A percentile compares a stretch with the other conserved stretches of the same genome.
These are phyloP conservation scores for Melopsittacus undulatus DNA, from an alignment of 2,797 vertebrate genomes.

Conservation along the genomic window DNA sequence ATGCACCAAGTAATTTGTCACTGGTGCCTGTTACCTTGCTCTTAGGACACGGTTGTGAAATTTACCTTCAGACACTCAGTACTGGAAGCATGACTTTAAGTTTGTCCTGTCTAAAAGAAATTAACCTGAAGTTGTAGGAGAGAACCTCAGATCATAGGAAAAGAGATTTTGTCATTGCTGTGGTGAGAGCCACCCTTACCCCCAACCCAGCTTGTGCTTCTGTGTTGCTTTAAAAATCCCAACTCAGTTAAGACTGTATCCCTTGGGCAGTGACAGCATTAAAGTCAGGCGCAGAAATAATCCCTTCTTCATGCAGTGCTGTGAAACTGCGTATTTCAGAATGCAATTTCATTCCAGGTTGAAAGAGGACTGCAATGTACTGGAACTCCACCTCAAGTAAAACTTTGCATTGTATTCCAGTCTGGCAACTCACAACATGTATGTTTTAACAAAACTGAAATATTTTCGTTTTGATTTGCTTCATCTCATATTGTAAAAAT, in stretches of 20 bases:
- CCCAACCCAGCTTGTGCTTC: background rate
- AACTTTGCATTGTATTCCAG: background rate
- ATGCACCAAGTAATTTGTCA: background rate
- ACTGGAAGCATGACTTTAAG: background rate
- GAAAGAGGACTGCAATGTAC: background rate
- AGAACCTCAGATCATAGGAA: background rate
- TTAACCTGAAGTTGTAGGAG: background rate
- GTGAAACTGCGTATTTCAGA: background rate
- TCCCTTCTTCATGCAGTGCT: background rate
- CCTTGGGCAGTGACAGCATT: background rate
- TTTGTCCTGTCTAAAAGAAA: background rate
- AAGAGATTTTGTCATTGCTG: background rate
- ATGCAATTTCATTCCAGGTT: background rate
- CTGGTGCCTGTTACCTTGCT: background rate
- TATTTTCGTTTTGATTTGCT: background rate
- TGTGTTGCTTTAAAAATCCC: background rate
- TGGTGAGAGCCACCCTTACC: background rate
- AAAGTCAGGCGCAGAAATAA: background rate
- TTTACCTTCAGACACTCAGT: background rate
- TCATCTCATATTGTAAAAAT: background rate
- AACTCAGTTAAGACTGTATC: background rate
- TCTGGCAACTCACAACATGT: background rate
- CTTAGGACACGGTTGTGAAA: background rate
- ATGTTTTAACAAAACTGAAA: background rate
- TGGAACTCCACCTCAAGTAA: background rate